These are phyloP conservation scores for Dryas iulia DNA, from an alignment of 1,140 invertebrate genomes.

Conservation along the genomic window DNA sequence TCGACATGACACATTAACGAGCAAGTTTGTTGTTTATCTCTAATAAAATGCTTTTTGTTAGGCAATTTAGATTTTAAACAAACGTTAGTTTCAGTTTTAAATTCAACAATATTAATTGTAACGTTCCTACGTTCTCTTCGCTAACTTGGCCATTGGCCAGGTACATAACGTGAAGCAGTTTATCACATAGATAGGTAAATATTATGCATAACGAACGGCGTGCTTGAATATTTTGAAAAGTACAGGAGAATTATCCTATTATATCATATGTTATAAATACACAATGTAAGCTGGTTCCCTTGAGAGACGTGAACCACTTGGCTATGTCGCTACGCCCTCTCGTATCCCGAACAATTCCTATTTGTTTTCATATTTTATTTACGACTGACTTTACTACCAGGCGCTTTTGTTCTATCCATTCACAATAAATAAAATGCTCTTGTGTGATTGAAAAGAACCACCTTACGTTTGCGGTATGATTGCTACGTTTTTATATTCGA, in stretches of 20 bases:
- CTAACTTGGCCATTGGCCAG: background rate
- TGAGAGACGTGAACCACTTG: constrained; percentile 31
- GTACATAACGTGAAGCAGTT: background rate
- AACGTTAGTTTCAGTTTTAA: background rate
- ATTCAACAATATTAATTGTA: background rate
- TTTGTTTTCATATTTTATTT: constrained; percentile 40
- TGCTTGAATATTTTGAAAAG: background rate
- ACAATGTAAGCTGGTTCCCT: constrained; percentile 22
- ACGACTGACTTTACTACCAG: constrained; percentile 15
- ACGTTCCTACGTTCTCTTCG: background rate
- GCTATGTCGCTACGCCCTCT: constrained; percentile 22
- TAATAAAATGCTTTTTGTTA: background rate
- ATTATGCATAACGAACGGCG: background rate
- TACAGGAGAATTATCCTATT: constrained; percentile 12
- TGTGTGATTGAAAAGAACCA: background rate
- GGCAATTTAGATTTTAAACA: background rate
- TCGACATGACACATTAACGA: no score
- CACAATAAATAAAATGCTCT: constrained; percentile 14
- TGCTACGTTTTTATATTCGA: background rate
- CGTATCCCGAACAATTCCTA: constrained; percentile 23
- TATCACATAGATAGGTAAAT: background rate
- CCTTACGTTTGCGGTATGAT: background rate
- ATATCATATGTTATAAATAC: constrained; percentile 31
- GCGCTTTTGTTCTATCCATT: constrained; percentile 10
- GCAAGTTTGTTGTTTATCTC: no score